Evolutionary conservation across 2,797 vertebrate species (phyloP), one percentile per base, ranked within the genome.

Genomic region (Gastrophryne carolinensis): DNA sequence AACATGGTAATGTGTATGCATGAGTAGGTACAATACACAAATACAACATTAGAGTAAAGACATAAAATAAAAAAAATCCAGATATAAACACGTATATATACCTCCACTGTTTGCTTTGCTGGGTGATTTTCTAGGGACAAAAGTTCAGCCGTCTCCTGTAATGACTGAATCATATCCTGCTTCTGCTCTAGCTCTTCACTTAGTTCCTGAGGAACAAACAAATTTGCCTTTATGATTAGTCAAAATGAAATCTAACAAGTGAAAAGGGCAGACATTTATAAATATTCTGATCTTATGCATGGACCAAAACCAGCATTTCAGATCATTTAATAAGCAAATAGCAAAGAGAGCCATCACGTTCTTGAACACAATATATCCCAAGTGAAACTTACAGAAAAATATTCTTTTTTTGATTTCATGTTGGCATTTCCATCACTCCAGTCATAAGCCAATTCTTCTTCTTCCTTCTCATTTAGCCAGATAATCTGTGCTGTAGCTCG

Each of bases 401-500:
- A 88, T 53, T 93, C 93, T 81, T 82, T 94, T 89, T 99, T 99
- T 85, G 92, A 88, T 32, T 87, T 86, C 69, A 96, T 93, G 84
- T 90, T 94, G 39, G 90, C 83, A 87, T 98, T 99, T 84, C 71
- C 89, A 85, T 98, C 93, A 19, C 96, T 97, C 98, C 97, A 99
- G 88, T 99, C 98, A 5, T 90, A 99, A 53, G 96, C 94, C 50
- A 99, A 89, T 61, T 99, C 98, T 82, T 99, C 96, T 84, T 99
- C 97, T 86, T 99, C 97, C 80, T 94, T 92, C 89, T 98, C 96
- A 17, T 99, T 99, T 80, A 99, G 91, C 96, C 98, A 99, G 78
- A 99, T 99, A 80, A 99, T 92, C 86, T 99, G 96, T 34, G 95
- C 89, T 0, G 98, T 99, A 85, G 96, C 96, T 66, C 87, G 90